Evolutionary conservation across 2,888 invertebrate species (phyloP).

Genomic region (Ornithoptera alexandrae): DNA sequence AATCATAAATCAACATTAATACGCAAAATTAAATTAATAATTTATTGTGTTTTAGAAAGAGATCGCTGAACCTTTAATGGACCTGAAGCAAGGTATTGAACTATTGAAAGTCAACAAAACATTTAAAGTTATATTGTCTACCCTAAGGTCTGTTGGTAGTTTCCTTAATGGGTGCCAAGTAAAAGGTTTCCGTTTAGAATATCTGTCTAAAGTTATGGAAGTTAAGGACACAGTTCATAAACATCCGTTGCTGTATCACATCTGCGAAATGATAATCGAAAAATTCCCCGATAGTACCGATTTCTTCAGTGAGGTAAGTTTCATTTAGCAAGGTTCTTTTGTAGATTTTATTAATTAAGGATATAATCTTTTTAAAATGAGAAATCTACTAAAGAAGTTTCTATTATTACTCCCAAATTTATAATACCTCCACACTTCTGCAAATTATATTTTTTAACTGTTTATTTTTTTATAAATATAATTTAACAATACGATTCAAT

Average conservation of each 20-base stretch:
- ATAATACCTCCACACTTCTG: too few relatives aligned
- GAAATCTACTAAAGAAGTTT: too few relatives aligned
- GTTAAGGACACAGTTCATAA: constrained; percentile 99
- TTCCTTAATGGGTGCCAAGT: constrained; percentile 96
- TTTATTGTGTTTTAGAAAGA: constrained; percentile 83
- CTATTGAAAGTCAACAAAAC: constrained; percentile 94
- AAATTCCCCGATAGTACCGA: constrained; percentile 97
- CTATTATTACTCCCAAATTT: too few relatives aligned
- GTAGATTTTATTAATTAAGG: too few relatives aligned
- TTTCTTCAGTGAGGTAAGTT: constrained; percentile 94
- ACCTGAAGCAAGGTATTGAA: constrained; percentile 97
- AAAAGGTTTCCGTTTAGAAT: constrained; percentile 98
- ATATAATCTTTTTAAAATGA: too few relatives aligned
- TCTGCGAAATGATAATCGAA: constrained; percentile 98
- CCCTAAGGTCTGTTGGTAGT: constrained; percentile 96
- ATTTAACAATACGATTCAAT: too few relatives aligned
- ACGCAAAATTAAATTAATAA: neutral
- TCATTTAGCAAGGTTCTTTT: neutral
- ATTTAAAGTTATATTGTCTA: constrained; percentile 96
- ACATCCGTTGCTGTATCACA: constrained; percentile 97
- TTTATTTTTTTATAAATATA: too few relatives aligned
- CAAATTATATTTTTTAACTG: too few relatives aligned
- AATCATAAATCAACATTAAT: too few relatives aligned
- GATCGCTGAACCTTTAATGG: constrained; percentile 99
- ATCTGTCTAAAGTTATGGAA: constrained; percentile 97